Evolutionary conservation across 2,113 vertebrate genomes (phyloP), one percentile per base, ranked within the genome.

Genomic region (Cyanoramphus novaezelandiae): DNA sequence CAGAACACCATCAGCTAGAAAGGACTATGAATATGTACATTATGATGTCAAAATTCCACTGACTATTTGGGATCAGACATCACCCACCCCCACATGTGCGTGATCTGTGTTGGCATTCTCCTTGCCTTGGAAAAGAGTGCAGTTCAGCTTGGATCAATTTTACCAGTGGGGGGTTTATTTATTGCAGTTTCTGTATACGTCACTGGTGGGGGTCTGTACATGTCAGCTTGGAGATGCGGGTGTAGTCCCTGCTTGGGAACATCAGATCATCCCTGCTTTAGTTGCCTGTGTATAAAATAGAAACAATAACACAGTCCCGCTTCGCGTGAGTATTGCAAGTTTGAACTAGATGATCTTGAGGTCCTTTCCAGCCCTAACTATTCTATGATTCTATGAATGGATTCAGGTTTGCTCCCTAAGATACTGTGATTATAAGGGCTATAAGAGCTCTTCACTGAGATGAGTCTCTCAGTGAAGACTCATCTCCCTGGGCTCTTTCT

Each of bases 231-330:
- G 59, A 70, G n/a, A 10, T 10, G 5, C 7, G 24, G 16, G 31
- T 29, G 49, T 11, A 41, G 46, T 9, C 17, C 20, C 37, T 47
- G 10, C 55, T 24, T 43, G 57, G 50, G 50, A 68, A 37, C 5
- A 7, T 5, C 23, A 23, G 8, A 62, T 20, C 53, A 17, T 4
- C 17, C 24, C 25, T 29, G 19, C 18, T 63, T 79, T 62, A 7
- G 29, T 25, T 59, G 50, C 7, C 19, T 1, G 1, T 13, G 28
- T 1, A 4, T 11, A 7, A 81, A 50, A 33, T 0, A 57, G 24
- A 39, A 49, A 60, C 2, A 69, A 27, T 8, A 37, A 2, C 24
- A 18, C 6, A 37, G 20, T 13, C 28, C 4, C 6, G 33, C 13
- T 70, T 21, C 27, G 29, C 23, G 37, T 31, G 19, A 21, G 0